Evolutionary conservation across 2,888 invertebrate genomes (phyloP).

Genomic region (Gastracanthus pulcherrimus): DNA sequence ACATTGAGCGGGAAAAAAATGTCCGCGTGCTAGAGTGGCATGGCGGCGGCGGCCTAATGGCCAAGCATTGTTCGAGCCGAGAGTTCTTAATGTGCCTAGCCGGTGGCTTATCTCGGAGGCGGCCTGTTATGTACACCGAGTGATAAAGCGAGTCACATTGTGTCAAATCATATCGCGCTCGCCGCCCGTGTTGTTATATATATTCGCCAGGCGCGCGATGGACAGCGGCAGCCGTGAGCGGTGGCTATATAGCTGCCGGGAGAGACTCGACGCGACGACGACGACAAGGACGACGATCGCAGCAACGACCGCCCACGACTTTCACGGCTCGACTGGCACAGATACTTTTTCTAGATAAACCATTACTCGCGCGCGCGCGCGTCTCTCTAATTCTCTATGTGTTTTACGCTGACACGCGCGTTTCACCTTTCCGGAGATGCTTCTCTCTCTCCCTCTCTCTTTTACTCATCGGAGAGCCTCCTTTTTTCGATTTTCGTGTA

Average conservation of each 20-base stretch:
- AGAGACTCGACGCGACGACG: neutral
- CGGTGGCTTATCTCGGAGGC: slow-evolving; percentile 51
- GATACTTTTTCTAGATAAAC: slow-evolving; percentile 53
- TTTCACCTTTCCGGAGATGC: neutral
- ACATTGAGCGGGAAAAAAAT: slow-evolving; percentile 20
- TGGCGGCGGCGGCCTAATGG: slow-evolving; percentile 1
- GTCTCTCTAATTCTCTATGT: slow-evolving; percentile 38
- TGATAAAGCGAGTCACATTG: slow-evolving; percentile 34
- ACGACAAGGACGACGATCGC: neutral
- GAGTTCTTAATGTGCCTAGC: slow-evolving; percentile 36
- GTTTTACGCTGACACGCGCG: neutral
- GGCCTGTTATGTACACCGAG: neutral
- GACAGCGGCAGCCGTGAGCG: neutral
- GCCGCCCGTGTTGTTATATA: neutral
- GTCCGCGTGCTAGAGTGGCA: neutral
- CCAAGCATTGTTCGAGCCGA: slow-evolving; percentile 17
- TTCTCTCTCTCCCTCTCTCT: neutral
- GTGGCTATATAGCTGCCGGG: no score
- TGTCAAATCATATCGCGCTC: slow-evolving; percentile 35
- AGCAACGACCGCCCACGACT: slow-evolving; percentile 49
- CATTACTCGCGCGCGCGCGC: slow-evolving; percentile 22
- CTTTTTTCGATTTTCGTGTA: neutral
- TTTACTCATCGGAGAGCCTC: no score
- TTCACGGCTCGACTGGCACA: slow-evolving; percentile 47
- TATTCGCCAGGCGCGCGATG: slow-evolving; percentile 3